Evolutionary conservation across 2,113 vertebrate species (phyloP).

Genomic region (Chauna torquata): DNA sequence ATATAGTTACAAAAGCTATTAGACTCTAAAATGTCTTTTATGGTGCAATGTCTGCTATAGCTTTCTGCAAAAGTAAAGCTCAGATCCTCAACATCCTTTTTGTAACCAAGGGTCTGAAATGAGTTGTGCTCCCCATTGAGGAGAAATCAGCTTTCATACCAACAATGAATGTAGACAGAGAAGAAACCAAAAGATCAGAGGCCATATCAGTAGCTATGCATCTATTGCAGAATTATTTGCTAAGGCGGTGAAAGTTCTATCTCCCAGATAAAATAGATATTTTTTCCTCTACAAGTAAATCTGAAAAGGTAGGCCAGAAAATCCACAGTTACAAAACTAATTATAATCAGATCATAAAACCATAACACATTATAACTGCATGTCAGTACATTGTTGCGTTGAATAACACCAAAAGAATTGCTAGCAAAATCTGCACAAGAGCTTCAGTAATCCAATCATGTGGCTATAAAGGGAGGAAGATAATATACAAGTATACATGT

Average conservation of each 20-base stretch:
- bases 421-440: neutral
- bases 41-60: neutral
- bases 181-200: neutral
- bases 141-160: neutral
- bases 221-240: neutral
- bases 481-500: neutral
- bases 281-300: neutral
- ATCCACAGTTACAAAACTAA: neutral
- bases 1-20: neutral
- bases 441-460: neutral
- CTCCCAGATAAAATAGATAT: neutral
- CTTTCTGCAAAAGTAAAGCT: neutral
- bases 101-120: neutral
- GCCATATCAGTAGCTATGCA: neutral
- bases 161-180: neutral
- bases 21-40: neutral
- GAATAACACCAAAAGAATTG: neutral
- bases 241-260: neutral
- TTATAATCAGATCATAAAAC: neutral
- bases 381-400: neutral
- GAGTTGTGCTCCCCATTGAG: neutral
- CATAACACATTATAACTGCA: neutral
- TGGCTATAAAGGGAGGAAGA: neutral
- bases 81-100: neutral
- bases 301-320: neutral